Evolutionary conservation across 2,888 invertebrate species (phyloP), one percentile per base, ranked within the genome.

Genomic region (Anaspis maculata): DNA sequence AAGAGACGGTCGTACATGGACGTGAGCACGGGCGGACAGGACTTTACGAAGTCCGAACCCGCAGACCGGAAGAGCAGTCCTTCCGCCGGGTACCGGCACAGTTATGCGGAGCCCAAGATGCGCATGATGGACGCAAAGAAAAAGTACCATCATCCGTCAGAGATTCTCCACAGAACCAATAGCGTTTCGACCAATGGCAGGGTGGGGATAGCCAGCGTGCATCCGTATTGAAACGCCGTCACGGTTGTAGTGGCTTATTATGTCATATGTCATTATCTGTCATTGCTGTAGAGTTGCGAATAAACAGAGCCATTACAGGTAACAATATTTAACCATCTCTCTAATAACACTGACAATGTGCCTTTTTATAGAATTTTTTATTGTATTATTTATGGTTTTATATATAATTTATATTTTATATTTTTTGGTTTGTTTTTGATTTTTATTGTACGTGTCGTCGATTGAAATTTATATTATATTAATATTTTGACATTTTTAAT

Each of bases 101-200:
- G 78, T 54, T 79, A 78, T 49, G 79, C 77, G n/a, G 79, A 79
- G 46, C 76, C 77, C 11, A 72, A 76, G 38, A 67, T 74, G 3
- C 59, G 74, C 41, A 69, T 58, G 39, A 55, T 59, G 32, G 56
- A 54, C 35, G 61, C 60, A 33, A 49, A 57, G 30, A 10, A 10
- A 4, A 19, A 19, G 19, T 6, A 19, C 19, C 19, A 19, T 19
- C 9, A 19, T 9, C 5, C 19, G 19, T 60, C 52, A 35, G 64
- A 66, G 6, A 52, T 66, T 46, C 42, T 67, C 27, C 66, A 66
- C 25, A 51, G 67, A 42, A 64, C 62, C 3, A 66, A 65, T 36
- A 65, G 65, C 39, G 61, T 64, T 14, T 56, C 61, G 6, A 64
- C 5, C 19, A 56, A 59, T 31, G 63, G 64, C 3, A 51, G 67